These are phyloP conservation scores for Drosophila lacertosa DNA, from an alignment of 1,140 invertebrate species.

Conservation along the genomic window DNA sequence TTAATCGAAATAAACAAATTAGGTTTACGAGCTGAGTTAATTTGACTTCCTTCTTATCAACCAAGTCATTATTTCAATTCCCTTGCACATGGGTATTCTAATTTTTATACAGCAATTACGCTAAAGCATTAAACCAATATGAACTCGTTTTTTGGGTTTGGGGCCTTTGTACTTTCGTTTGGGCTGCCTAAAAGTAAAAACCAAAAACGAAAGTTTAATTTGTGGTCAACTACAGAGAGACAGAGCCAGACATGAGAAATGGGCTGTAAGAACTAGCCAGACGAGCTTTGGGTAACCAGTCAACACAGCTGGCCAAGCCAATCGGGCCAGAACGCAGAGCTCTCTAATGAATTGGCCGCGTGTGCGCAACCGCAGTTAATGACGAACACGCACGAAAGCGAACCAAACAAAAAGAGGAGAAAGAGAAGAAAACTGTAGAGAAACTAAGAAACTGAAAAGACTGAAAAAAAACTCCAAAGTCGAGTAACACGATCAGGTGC, in stretches of 20 bases:
- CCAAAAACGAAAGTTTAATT: conserved; percentile 73
- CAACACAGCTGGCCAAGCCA: conserved; percentile 26
- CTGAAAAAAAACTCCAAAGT: conserved; percentile 45
- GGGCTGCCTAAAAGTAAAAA: conserved; percentile 60
- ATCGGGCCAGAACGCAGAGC: conserved; percentile 16
- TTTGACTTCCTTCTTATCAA: conserved; percentile 26
- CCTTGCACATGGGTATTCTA: conserved; percentile 34
- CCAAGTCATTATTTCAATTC: conserved; percentile 23
- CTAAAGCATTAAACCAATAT: conserved; percentile 14
- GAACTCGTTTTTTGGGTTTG: conserved; percentile 47
- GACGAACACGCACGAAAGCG: conserved; percentile 68
- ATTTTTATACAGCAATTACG: conserved; percentile 39
- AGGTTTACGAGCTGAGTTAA: conserved; percentile 20
- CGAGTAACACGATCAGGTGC: conserved; percentile 79
- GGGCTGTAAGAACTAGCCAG: conserved; percentile 26
- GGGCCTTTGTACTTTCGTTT: conserved; percentile 61
- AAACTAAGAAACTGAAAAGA: conserved; percentile 9
- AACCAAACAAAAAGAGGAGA: background rate
- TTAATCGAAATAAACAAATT: conserved; percentile 1
- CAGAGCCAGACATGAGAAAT: conserved; percentile 31
- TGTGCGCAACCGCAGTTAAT: conserved; percentile 68
- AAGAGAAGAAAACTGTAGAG: background rate
- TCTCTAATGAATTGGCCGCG: conserved; percentile 57
- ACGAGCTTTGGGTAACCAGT: conserved; percentile 13
- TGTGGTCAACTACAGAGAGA: conserved; percentile 29